phyloP scores from a whole-genome alignment of 2,888 invertebrate species.

The Mesorhabditis belari region DNA sequence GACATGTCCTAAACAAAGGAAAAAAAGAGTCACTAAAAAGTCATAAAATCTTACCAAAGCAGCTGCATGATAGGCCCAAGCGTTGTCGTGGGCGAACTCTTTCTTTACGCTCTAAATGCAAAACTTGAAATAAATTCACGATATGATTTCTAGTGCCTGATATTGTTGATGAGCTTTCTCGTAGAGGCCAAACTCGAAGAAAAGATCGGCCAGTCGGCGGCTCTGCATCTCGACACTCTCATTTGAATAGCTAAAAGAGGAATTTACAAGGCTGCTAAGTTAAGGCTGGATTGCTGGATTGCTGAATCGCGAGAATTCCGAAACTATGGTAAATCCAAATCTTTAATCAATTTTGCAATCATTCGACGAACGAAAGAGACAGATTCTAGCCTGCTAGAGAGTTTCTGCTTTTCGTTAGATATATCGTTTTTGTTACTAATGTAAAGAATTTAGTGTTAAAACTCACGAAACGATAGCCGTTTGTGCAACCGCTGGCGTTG shows the following conservation, averaged over 20 bases:
- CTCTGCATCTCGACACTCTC: slow-evolving; percentile 78
- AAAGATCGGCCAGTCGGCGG: slow-evolving; percentile 83
- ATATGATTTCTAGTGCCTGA: slow-evolving; percentile 61
- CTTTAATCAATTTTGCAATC: no score
- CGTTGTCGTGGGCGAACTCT: slow-evolving; percentile 91
- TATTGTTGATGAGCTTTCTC: slow-evolving; percentile 67
- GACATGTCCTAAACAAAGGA: slow-evolving; percentile 36
- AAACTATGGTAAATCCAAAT: no score
- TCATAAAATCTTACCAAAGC: slow-evolving; percentile 62
- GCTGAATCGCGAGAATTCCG: no score
- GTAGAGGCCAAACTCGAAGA: slow-evolving; percentile 72
- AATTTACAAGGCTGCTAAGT: no score
- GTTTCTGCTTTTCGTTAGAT: no score
- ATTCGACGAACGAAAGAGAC: no score
- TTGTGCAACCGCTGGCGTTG: background rate
- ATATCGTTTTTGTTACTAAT: background rate
- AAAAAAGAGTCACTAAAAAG: background rate
- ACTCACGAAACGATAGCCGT: background rate
- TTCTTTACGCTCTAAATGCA: slow-evolving; percentile 66
- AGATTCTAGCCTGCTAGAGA: no score
- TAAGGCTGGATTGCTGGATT: no score
- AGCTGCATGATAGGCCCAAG: slow-evolving; percentile 86
- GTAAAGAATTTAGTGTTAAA: no score
- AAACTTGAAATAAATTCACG: background rate
- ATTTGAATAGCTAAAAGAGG: slow-evolving; percentile 51